Evolutionary conservation across 2,113 vertebrate species (phyloP).

Genomic region (Mormoops blainvillei): DNA sequence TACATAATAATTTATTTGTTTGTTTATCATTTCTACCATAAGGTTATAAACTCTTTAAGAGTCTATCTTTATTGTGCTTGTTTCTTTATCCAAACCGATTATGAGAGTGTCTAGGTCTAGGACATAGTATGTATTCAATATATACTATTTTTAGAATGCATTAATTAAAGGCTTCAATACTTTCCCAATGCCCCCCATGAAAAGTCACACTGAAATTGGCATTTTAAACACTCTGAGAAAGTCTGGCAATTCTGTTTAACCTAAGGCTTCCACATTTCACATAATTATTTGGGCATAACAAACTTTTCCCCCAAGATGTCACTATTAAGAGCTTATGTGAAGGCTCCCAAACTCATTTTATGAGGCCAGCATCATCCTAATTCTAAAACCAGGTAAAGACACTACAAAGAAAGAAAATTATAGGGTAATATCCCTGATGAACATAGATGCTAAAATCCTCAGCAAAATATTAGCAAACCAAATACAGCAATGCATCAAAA

Average conservation of each 20-base stretch:
- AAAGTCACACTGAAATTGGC: not conserved
- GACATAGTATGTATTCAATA: not conserved
- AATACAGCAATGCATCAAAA: no score
- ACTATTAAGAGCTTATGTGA: not conserved
- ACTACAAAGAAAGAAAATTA: no score
- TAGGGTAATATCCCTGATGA: no score
- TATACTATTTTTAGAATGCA: not conserved
- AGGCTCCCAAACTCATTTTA: no score
- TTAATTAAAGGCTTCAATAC: not conserved
- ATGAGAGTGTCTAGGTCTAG: not conserved
- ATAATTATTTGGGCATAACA: not conserved
- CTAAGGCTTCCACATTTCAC: not conserved
- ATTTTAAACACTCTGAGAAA: conserved; percentile 18
- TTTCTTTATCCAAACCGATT: not conserved
- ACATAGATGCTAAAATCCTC: no score
- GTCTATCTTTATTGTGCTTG: not conserved
- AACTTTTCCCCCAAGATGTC: not conserved
- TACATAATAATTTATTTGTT: not conserved
- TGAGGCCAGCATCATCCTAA: no score
- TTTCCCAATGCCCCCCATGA: not conserved
- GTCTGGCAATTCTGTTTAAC: not conserved
- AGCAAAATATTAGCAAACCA: no score
- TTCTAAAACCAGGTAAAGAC: no score
- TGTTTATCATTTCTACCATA: not conserved
- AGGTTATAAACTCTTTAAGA: not conserved